These are phyloP conservation scores for Lithophane ornitopus DNA, from an alignment of 2,888 invertebrate genomes.

Conservation along the genomic window DNA sequence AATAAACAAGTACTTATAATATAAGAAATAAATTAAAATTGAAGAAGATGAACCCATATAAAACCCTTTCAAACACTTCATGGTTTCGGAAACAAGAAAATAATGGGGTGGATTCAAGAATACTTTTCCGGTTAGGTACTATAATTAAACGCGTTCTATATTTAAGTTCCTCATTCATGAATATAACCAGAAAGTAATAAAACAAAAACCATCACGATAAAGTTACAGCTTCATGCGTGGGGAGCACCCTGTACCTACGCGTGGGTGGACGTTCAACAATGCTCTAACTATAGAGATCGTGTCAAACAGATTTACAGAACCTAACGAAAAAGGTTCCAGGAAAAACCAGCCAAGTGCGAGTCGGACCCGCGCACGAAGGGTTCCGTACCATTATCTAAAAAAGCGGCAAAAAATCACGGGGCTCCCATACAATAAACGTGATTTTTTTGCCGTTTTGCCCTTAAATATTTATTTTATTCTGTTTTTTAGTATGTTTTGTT, in stretches of 20 bases:
- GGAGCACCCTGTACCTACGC: neutral
- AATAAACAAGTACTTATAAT: neutral
- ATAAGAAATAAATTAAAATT: neutral
- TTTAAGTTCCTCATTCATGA: neutral
- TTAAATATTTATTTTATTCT: too few species aligned
- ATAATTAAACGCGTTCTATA: neutral
- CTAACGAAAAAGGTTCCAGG: conserved; percentile 43
- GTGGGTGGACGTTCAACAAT: conserved; percentile 52
- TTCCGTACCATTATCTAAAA: too few species aligned
- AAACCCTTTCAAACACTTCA: neutral
- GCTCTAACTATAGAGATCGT: conserved; percentile 40
- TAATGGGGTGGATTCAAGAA: too few species aligned
- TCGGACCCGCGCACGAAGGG: too few species aligned
- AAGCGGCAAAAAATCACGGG: too few species aligned
- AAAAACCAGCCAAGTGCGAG: too few species aligned
- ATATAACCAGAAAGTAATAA: conserved; percentile 5
- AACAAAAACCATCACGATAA: conserved; percentile 1
- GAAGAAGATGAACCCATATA: neutral
- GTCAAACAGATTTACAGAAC: conserved; percentile 33
- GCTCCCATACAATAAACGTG: too few species aligned
- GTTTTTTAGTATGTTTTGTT: too few species aligned
- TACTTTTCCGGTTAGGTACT: neutral
- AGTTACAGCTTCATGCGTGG: neutral
- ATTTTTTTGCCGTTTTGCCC: too few species aligned
- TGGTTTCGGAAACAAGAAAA: neutral